Conservation (phyloP, 2,113 vertebrate species). For the Sterna hirundo region DNA sequence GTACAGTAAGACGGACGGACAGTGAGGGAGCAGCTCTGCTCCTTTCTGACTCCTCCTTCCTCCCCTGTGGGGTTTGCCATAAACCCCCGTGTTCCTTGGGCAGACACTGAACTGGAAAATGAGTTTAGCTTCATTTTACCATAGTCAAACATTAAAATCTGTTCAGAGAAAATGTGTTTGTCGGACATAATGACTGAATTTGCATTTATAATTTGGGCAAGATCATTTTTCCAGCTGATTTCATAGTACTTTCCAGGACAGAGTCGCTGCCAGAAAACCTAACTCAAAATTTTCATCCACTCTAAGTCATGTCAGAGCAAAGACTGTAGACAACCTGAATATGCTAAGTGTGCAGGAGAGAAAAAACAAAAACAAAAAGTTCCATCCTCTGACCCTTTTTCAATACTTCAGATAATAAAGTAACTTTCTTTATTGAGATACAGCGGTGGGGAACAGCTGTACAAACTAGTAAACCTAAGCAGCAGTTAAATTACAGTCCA, state of each 20-base stretch:
- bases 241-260: background rate
- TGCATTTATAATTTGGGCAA: conserved; percentile 21
- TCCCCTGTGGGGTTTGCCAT: background rate
- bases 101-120: conserved; percentile 9
- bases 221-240: conserved; percentile 8
- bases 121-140: conserved; percentile 12
- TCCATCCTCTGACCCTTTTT: background rate
- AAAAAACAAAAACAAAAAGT: background rate
- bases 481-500: background rate
- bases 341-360: background rate
- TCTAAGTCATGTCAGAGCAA: background rate
- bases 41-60: background rate
- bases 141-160: conserved; percentile 17
- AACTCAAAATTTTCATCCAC: background rate
- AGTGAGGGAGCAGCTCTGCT: background rate
- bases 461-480: background rate
- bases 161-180: background rate
- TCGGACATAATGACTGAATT: conserved; percentile 1
- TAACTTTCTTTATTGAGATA: background rate
- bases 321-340: background rate
- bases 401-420: background rate
- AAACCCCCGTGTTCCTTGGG: background rate
- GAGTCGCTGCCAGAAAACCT: background rate
- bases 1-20: background rate
- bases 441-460: background rate